Evolutionary conservation across 2,888 invertebrate species (phyloP).

Genomic region (Habroteleia sp.): DNA sequence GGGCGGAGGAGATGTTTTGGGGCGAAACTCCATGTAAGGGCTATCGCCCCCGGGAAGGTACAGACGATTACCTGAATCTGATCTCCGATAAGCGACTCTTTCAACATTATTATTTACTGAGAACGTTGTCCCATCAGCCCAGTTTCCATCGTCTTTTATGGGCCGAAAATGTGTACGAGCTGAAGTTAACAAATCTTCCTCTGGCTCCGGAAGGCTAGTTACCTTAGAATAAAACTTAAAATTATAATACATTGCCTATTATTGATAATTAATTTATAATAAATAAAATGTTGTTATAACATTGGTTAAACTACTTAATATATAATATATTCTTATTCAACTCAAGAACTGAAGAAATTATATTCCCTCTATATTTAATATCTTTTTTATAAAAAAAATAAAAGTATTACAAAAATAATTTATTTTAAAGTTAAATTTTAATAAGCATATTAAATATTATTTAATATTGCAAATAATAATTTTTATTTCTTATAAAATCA

Average conservation of each 20-base stretch:
- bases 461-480: no score
- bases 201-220: constrained; percentile 75
- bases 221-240: constrained; percentile 57
- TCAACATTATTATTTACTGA: constrained; percentile 85
- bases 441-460: no score
- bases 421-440: neutral
- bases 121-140: constrained; percentile 88
- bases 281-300: no score
- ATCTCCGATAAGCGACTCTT: constrained; percentile 85
- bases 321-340: no score
- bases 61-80: constrained; percentile 81
- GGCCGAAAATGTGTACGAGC: constrained; percentile 92
- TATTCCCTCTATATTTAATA: no score
- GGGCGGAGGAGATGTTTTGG: constrained; percentile 79
- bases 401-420: no score
- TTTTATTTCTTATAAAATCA: no score
- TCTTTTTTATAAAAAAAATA: no score
- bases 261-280: no score
- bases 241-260: no score
- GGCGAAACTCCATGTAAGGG: constrained; percentile 82
- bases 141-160: constrained; percentile 85
- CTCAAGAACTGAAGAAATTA: no score
- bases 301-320: no score
- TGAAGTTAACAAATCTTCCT: constrained; percentile 89
- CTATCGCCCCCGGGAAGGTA: constrained; percentile 79